Evolutionary conservation across 2,797 vertebrate genomes (phyloP).

Genomic region (Miichthys miiuy): DNA sequence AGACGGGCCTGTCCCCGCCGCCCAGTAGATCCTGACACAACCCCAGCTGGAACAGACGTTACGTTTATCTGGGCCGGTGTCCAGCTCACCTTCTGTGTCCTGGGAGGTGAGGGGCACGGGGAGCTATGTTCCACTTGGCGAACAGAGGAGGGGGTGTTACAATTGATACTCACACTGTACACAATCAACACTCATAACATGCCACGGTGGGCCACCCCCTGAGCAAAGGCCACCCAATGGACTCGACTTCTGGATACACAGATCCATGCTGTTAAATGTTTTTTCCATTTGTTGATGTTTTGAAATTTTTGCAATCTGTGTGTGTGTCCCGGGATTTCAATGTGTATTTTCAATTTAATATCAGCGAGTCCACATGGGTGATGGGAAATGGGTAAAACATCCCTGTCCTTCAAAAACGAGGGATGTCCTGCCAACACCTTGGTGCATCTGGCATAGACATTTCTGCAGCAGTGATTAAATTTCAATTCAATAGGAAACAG

Average conservation of each 20-base stretch:
- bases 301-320: slow-evolving; percentile 45
- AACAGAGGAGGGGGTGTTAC: slow-evolving; percentile 61
- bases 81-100: slow-evolving; percentile 80
- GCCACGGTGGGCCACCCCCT: slow-evolving; percentile 69
- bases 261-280: slow-evolving; percentile 52
- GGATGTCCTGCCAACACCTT: slow-evolving; percentile 71
- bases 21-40: slow-evolving; percentile 74
- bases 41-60: slow-evolving; percentile 73
- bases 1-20: slow-evolving; percentile 71
- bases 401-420: slow-evolving; percentile 65
- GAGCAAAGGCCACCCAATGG: slow-evolving; percentile 76
- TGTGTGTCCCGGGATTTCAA: slow-evolving; percentile 57
- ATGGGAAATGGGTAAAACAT: slow-evolving; percentile 81
- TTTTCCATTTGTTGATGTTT: slow-evolving; percentile 72
- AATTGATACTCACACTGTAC: slow-evolving; percentile 70
- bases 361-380: slow-evolving; percentile 55
- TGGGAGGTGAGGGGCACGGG: slow-evolving; percentile 58
- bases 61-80: slow-evolving; percentile 75
- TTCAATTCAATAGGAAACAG: slow-evolving; percentile 35
- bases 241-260: slow-evolving; percentile 46
- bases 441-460: slow-evolving; percentile 72
- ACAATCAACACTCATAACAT: slow-evolving; percentile 66
- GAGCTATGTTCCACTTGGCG: slow-evolving; percentile 62
- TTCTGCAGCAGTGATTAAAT: slow-evolving; percentile 65
- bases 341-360: slow-evolving; percentile 75